Base-by-base conservation (phyloP, 2,888 invertebrate species). In the Noctua janthina region DNA sequence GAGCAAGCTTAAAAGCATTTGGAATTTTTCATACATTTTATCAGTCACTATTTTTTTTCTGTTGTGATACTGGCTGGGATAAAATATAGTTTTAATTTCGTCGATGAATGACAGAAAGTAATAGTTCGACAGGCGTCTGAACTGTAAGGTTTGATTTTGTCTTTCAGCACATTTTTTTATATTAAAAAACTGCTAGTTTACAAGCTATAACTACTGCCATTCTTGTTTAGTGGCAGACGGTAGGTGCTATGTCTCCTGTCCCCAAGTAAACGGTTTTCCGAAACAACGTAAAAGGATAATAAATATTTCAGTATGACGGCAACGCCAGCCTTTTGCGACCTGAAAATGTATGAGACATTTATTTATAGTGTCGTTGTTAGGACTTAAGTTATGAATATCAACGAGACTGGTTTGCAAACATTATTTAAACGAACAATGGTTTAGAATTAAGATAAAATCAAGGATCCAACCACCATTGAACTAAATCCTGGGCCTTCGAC, bases 251-350 rank as follows among this genome's bases (percentile, higher is more conserved):
- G 59, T 82, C 56, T 73, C 46, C 59, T 69, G 64, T 54, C 64
- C 35, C 54, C 49, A 62, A 62, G 66, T 72, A 85, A 85, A 72
- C 43, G 49, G 39, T 59, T 82, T 82, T 51, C 46, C 67, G 23
- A 72, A 78, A 71, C 46, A 74, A 54, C 35, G 43, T 81, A 67
- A 84, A 71, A 74, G 75, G 73, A 69, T 78, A 70, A 76, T 84
- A 85, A 78, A 78, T 87, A 83, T 76, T 86, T 74, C 83, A 84
- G 59, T 35, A 39, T 49, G 72, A 82, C 66, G 82, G 68, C 73
- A 23, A 46, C 39, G 54, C 59, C 67, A 79, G 64, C 35, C 62
- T 43, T 72, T 82, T 73, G n/a, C 13, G n/a, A 46, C 39, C 69
- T 17, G 39, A 73, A 85, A 82, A 76, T 76, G 68, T 72, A 51